Percentiles rank a stretch among this genome's conserved stretches.
phyloP scores from a whole-genome alignment of 1,140 invertebrate genomes.

The Brachionus rubens region DNA sequence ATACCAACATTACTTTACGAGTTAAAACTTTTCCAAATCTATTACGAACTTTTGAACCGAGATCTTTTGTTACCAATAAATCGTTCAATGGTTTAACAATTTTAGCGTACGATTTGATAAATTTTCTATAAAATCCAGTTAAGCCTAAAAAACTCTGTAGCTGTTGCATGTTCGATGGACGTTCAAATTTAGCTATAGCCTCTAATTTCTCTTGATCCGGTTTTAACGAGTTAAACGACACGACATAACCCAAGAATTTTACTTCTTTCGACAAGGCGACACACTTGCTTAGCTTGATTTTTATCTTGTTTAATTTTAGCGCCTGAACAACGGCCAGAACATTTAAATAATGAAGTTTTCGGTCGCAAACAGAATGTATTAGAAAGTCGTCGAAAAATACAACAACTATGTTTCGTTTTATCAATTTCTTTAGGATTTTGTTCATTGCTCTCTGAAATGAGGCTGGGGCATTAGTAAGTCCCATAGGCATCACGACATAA shows the following conservation, averaged over 20 bases:
- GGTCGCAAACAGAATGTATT: background rate
- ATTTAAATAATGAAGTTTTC: background rate
- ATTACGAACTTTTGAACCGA: no score
- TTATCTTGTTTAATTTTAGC: conserved; percentile 54
- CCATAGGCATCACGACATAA: conserved; percentile 57
- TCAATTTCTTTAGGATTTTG: conserved; percentile 13
- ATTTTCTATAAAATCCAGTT: no score
- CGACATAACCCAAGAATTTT: conserved; percentile 46
- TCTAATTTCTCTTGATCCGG: conserved; percentile 48
- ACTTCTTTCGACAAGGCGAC: conserved; percentile 50
- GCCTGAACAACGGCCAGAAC: conserved; percentile 51
- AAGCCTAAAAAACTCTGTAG: no score
- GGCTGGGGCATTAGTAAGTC: conserved; percentile 56
- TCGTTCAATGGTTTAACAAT: no score
- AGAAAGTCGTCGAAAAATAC: background rate
- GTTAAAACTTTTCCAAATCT: no score
- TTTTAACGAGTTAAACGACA: conserved; percentile 45
- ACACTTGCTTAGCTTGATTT: conserved; percentile 57
- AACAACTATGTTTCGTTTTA: background rate
- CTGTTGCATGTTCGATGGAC: conserved; percentile 26
- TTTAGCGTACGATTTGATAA: no score
- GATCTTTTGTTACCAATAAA: no score
- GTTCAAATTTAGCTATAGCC: conserved; percentile 47
- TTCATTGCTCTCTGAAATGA: conserved; percentile 56
- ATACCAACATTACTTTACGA: no score